A percentile compares a stretch with the other conserved stretches of the same genome.
Conservation (phyloP, 2,888 invertebrate genomes). For the Petrolisthes cinctipes region DNA sequence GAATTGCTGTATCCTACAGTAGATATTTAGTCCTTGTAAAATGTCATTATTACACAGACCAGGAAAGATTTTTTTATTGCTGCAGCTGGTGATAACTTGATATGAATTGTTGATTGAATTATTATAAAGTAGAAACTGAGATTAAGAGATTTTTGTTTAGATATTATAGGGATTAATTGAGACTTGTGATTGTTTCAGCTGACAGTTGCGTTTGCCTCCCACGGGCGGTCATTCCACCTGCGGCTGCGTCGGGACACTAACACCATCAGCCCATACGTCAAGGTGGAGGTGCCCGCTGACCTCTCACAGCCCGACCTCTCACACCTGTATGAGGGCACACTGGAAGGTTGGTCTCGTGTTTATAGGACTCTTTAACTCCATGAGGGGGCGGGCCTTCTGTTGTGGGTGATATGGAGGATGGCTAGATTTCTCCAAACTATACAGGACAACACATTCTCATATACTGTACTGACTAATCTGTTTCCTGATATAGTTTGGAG, state of each 20-base stretch:
- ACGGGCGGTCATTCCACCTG: slow-evolving; percentile 64
- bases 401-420: too few species aligned
- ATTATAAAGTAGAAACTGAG: background rate
- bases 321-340: slow-evolving; percentile 64
- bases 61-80: too few species aligned
- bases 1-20: too few species aligned
- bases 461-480: too few species aligned
- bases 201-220: slow-evolving; percentile 60
- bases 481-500: background rate
- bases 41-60: too few species aligned
- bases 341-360: slow-evolving; percentile 39
- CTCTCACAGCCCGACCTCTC: slow-evolving; percentile 52
- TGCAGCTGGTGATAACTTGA: too few species aligned
- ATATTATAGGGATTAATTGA: background rate
- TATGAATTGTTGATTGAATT: background rate
- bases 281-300: slow-evolving; percentile 60
- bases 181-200: slow-evolving; percentile 38
- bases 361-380: too few species aligned
- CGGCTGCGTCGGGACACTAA: slow-evolving; percentile 58
- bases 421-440: too few species aligned
- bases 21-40: too few species aligned
- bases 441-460: too few species aligned
- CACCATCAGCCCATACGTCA: slow-evolving; percentile 63
- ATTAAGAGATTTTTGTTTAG: background rate
- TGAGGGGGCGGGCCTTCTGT: too few species aligned